phyloP scores from a whole-genome alignment of 2,888 invertebrate genomes.

The Pachymerium ferrugineum region DNA sequence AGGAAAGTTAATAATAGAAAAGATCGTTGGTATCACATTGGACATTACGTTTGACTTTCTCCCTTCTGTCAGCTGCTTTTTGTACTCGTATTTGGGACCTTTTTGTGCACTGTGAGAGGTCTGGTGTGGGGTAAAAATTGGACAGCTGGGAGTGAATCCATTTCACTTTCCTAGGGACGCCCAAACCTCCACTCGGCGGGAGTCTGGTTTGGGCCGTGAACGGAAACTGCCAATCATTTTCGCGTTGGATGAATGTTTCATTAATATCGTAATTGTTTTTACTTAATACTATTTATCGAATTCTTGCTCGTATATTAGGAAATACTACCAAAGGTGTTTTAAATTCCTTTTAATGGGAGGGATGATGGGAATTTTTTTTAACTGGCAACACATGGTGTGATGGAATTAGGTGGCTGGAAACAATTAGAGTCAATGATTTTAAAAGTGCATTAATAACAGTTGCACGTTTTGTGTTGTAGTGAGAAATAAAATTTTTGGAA shows the following conservation, averaged over 20 bases:
- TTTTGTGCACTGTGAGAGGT: constrained; percentile 9
- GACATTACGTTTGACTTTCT: background rate
- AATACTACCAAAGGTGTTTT: background rate
- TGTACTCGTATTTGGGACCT: constrained; percentile 11
- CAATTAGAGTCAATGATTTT: background rate
- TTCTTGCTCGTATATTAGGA: too few relatives aligned
- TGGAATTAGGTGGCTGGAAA: background rate
- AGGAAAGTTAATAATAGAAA: too few relatives aligned
- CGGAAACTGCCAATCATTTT: constrained; percentile 27
- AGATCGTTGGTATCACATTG: too few relatives aligned
- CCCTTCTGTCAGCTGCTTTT: background rate
- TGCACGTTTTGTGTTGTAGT: too few relatives aligned
- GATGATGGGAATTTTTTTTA: constrained; percentile 1
- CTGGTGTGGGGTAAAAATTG: constrained; percentile 14
- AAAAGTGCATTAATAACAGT: too few relatives aligned
- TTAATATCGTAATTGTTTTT: too few relatives aligned
- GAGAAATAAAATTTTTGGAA: too few relatives aligned
- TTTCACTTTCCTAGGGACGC: constrained; percentile 17
- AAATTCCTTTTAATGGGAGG: background rate
- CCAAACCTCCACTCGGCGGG: background rate
- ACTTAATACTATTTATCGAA: too few relatives aligned
- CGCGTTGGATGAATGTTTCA: too few relatives aligned
- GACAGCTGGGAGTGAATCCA: constrained; percentile 27
- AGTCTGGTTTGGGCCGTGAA: constrained; percentile 13
- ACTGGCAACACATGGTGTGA: background rate